A percentile compares a stretch with the other conserved stretches of the same genome.
phyloP scores from a whole-genome alignment of 2,888 invertebrate genomes.

The Eupeodes luniger region DNA sequence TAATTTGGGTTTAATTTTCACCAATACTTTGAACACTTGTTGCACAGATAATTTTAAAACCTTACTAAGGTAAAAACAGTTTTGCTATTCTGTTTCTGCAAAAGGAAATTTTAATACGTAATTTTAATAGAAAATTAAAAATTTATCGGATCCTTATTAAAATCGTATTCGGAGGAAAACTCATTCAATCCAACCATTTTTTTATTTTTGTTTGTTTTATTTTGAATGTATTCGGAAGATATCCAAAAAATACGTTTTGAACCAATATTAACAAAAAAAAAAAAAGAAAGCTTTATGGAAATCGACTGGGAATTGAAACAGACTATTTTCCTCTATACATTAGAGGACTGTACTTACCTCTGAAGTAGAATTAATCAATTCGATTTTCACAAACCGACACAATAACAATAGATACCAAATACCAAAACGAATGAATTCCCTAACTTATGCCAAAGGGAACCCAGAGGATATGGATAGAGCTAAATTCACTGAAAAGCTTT shows the following conservation, averaged over 20 bases:
- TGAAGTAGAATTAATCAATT: conserved; percentile 45
- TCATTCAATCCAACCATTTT: background rate
- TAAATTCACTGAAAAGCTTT: conserved; percentile 33
- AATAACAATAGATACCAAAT: conserved; percentile 13
- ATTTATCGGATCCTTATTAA: conserved; percentile 22
- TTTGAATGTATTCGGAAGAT: background rate
- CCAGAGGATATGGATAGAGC: background rate
- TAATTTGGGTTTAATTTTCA: background rate
- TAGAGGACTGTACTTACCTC: background rate
- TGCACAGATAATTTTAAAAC: background rate
- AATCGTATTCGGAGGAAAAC: background rate
- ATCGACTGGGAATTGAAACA: background rate
- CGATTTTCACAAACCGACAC: conserved; percentile 19
- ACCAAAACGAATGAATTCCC: background rate
- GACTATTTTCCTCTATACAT: background rate
- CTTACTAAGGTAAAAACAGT: background rate
- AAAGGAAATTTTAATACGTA: conserved; percentile 21
- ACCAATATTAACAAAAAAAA: background rate
- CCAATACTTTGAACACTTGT: too few relatives aligned
- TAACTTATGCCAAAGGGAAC: background rate
- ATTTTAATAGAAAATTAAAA: conserved; percentile 49
- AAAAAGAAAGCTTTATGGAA: background rate
- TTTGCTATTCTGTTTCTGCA: background rate
- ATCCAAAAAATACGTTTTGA: background rate
- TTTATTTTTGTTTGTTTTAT: background rate